phyloP scores from a whole-genome alignment of 2,888 invertebrate genomes.

The Tiliacea aurago region DNA sequence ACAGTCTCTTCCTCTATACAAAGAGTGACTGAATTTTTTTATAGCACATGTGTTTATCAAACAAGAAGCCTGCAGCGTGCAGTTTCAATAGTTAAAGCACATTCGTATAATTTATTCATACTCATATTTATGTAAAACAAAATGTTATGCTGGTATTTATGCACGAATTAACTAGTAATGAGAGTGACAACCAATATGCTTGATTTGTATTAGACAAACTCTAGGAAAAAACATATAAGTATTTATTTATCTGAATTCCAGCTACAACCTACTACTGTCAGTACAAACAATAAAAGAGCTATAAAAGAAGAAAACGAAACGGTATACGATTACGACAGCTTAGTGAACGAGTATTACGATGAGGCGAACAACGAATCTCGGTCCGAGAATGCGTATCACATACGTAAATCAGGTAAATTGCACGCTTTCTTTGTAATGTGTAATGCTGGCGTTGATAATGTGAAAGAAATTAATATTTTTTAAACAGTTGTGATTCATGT shows the following conservation, averaged over 20 bases:
- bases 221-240: no score
- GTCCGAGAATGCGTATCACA: constrained; percentile 79
- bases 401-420: constrained; percentile 64
- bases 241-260: constrained; percentile 26
- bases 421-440: constrained; percentile 39
- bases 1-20: neutral
- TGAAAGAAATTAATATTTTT: neutral
- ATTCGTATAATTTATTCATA: constrained; percentile 1
- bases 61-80: neutral
- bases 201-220: neutral
- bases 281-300: constrained; percentile 31
- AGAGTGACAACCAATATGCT: neutral
- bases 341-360: constrained; percentile 86
- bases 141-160: neutral
- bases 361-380: constrained; percentile 74
- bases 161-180: neutral
- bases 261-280: constrained; percentile 14
- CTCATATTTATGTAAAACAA: neutral
- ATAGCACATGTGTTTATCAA: neutral
- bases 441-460: constrained; percentile 6
- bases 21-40: neutral
- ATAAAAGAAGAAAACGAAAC: constrained; percentile 18
- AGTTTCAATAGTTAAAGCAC: neutral
- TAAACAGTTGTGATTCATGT: constrained; percentile 2
- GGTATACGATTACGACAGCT: constrained; percentile 67